Base-by-base conservation (phyloP, 2,797 vertebrate species). In the Darevskia nairensis region DNA sequence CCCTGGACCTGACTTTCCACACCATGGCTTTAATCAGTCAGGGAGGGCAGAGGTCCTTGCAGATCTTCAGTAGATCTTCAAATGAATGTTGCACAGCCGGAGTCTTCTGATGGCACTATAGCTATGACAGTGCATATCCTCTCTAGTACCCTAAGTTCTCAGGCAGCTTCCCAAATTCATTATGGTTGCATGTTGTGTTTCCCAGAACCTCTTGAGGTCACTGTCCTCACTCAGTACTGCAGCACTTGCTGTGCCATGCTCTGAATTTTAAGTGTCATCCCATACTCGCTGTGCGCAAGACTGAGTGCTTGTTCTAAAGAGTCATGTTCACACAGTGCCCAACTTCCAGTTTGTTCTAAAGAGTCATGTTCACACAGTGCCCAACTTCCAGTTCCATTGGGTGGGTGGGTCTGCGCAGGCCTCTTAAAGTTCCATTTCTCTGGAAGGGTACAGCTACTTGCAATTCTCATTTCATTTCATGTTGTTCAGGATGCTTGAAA, bases 221-320 rank as follows among this genome's bases (percentile, higher is more conserved):
- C 46, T 82, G 74, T 83, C 80, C 81, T 72, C 39, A 83, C 74
- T 89, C 88, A 86, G 17, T 35, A 44, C 71, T 86, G 79, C 81
- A 84, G 74, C 82, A 44, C 55, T 71, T 29, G 59, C 55, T 68
- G 78, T 27, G 39, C 41, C 59, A 80, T 74, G 61, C 32, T 29
- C 61, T 89, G 84, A 86, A 86, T 82, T 55, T 68, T 86, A 89
- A 89, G 71, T 61, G 85, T 32, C 76, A 74, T 55, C n/a, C 72
- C 46, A 78, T 44, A 82, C 19, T 75, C 61, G 59, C 71, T 68
- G 68, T 66, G 78, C 44, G 8, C 86, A 66, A 68, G 41, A 32
- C 84, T 17, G 10, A n/a, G 8, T 1, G 29, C 44, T 32, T 61
- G 39, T 59, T 35, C 21, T 44, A 23, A 64, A 84, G 21, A 61